These are phyloP conservation scores for Alentia gelatinosa DNA, from an alignment of 2,888 invertebrate genomes.

Conservation along the genomic window DNA sequence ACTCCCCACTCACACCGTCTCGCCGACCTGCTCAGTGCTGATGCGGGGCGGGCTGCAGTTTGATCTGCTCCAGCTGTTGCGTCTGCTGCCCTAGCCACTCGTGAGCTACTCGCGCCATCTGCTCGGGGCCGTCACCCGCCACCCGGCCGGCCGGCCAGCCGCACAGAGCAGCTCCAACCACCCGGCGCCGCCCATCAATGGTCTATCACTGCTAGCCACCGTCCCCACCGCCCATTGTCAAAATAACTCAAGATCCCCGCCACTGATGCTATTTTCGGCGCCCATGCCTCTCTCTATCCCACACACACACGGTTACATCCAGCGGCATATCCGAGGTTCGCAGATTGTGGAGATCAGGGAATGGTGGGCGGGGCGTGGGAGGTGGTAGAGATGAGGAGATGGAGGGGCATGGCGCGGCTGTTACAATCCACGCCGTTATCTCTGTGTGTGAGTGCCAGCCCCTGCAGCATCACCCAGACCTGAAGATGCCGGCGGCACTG, in stretches of 20 bases:
- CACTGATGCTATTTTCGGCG: slow-evolving; percentile 31
- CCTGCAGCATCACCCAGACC: background rate
- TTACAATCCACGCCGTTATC: slow-evolving; percentile 25
- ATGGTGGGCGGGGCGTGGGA: background rate
- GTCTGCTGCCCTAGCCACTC: background rate
- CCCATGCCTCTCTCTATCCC: background rate
- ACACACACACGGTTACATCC: background rate
- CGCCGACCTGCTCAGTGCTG: slow-evolving; percentile 23
- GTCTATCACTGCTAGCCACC: background rate
- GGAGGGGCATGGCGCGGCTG: background rate
- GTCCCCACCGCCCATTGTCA: slow-evolving; percentile 2
- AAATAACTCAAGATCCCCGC: slow-evolving; percentile 39
- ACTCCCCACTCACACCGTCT: too few species aligned
- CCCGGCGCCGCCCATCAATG: slow-evolving; percentile 4
- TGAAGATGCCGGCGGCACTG: background rate
- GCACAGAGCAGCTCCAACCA: background rate
- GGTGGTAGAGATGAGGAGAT: slow-evolving; percentile 39
- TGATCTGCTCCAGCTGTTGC: slow-evolving; percentile 45
- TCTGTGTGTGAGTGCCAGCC: background rate
- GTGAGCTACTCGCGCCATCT: slow-evolving; percentile 19
- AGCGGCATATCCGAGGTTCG: background rate
- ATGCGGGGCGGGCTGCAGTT: background rate
- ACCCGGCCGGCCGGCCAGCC: background rate
- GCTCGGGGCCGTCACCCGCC: background rate
- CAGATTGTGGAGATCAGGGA: background rate